These are phyloP conservation scores for Stictonetta naevosa DNA, from an alignment of 2,113 vertebrate species.

Conservation along the genomic window DNA sequence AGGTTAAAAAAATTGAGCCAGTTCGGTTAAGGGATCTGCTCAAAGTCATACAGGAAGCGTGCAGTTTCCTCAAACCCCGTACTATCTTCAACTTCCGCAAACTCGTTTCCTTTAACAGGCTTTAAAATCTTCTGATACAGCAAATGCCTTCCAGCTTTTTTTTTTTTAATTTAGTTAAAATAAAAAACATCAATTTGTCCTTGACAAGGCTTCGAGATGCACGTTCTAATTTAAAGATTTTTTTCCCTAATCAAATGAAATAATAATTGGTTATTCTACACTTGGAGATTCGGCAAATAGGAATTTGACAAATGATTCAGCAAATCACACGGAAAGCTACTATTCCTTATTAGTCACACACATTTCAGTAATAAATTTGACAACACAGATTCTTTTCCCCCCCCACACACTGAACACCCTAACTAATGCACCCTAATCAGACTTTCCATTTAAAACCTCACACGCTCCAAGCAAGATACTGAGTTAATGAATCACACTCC, in stretches of 20 bases:
- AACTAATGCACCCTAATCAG: not conserved
- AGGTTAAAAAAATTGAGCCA: not conserved
- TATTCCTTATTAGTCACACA: not conserved
- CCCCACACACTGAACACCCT: not conserved
- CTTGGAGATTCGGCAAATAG: not conserved
- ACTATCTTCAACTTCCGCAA: conserved; percentile 44
- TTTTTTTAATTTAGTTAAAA: not conserved
- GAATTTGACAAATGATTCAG: not conserved
- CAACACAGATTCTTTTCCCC: rapidly evolving
- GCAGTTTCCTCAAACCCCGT: conserved; percentile 36
- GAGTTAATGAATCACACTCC: not conserved
- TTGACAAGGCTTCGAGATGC: not conserved
- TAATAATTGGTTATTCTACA: not conserved
- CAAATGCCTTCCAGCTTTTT: not conserved
- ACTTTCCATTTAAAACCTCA: not conserved
- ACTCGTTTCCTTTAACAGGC: conserved; percentile 16
- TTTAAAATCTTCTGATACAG: not conserved
- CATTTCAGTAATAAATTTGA: not conserved
- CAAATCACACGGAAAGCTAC: not conserved
- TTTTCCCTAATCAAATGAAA: not conserved
- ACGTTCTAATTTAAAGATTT: not conserved
- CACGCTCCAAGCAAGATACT: not conserved
- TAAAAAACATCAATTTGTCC: not conserved
- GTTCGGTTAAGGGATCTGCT: not conserved
- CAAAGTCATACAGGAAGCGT: conserved; percentile 49